A percentile compares a stretch with the other conserved stretches of the same genome.
Conservation (phyloP, 2,797 vertebrate species). For the Chrysolophus pictus region DNA sequence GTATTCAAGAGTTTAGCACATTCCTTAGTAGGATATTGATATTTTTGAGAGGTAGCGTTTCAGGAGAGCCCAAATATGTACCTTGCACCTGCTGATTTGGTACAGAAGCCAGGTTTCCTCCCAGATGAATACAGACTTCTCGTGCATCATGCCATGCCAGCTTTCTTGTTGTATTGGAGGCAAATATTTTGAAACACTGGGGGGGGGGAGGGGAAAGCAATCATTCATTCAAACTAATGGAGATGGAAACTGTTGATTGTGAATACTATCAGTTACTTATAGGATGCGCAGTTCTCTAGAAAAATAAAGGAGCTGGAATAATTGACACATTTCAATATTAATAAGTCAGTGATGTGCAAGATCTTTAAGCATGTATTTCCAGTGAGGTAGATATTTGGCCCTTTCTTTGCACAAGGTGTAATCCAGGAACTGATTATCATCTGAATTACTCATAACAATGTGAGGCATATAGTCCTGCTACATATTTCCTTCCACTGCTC, state of each 20-base stretch:
- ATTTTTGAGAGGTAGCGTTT: not conserved
- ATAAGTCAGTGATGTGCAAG: not conserved
- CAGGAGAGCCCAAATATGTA: slow-evolving; percentile 33
- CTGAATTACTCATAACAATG: not conserved
- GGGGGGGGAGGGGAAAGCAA: not conserved
- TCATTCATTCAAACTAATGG: not conserved
- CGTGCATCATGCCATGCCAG: slow-evolving; percentile 84
- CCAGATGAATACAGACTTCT: slow-evolving; percentile 77
- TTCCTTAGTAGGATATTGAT: not conserved
- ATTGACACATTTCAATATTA: not conserved
- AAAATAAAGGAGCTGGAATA: not conserved
- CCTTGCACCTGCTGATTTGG: slow-evolving; percentile 85
- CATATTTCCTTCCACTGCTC: not conserved
- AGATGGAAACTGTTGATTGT: not conserved
- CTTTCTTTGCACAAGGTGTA: not conserved
- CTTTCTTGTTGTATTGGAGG: slow-evolving; percentile 58
- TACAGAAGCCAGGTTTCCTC: slow-evolving; percentile 90
- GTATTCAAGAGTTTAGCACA: not conserved
- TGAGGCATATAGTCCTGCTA: not conserved
- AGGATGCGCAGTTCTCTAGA: not conserved
- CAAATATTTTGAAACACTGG: slow-evolving; percentile 90
- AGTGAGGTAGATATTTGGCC: not conserved
- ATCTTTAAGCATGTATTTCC: not conserved
- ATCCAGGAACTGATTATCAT: not conserved
- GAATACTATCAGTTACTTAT: not conserved